Evolutionary conservation across 1,140 invertebrate species (phyloP).

Genomic region (Delia radicum): DNA sequence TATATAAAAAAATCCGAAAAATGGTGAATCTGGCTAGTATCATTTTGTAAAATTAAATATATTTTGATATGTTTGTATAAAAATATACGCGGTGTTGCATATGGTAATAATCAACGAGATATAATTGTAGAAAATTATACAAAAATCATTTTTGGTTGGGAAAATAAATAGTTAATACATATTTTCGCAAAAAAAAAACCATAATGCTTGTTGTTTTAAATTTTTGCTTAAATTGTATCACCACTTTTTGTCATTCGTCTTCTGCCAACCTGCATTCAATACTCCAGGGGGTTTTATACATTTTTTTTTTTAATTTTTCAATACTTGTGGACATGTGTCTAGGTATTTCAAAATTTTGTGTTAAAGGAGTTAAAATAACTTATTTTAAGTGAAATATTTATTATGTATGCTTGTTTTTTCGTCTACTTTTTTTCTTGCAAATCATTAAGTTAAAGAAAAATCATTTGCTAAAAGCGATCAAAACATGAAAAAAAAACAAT

Average conservation of each 20-base stretch:
- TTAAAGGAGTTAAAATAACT: too few species aligned
- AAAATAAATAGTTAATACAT: not conserved
- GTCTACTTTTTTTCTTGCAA: not conserved
- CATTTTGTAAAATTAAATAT: too few species aligned
- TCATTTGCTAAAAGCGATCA: not conserved
- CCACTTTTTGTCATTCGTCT: not conserved
- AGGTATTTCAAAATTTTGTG: not conserved
- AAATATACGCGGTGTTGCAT: too few species aligned
- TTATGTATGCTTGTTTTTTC: not conserved
- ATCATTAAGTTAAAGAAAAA: not conserved
- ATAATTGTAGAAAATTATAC: too few species aligned
- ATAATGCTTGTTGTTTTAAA: not conserved
- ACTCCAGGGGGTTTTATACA: not conserved
- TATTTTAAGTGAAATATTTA: too few species aligned
- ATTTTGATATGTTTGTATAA: too few species aligned
- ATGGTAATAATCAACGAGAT: too few species aligned
- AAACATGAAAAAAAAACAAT: not conserved
- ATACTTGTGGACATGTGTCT: not conserved
- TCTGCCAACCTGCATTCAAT: not conserved
- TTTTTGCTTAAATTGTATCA: not conserved
- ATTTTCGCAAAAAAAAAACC: not conserved
- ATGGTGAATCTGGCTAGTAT: too few species aligned
- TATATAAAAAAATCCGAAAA: too few species aligned
- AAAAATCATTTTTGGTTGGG: too few species aligned
- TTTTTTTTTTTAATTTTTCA: not conserved